Evolutionary conservation across 2,888 invertebrate species (phyloP).

Genomic region (Chloroclystis v-ata): DNA sequence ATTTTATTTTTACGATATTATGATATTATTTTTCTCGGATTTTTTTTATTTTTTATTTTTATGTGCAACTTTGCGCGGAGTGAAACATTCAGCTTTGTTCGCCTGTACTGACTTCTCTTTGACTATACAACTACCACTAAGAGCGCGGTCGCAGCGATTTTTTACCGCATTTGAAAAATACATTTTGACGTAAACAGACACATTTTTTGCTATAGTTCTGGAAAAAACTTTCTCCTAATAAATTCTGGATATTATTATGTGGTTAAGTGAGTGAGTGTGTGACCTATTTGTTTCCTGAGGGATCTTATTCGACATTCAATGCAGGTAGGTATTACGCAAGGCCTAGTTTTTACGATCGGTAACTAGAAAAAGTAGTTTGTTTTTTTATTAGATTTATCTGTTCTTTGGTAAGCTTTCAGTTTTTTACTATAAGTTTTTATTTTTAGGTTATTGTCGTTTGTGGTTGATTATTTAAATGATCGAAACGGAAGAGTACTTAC

Average conservation of each 20-base stretch:
- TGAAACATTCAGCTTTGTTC: slow-evolving; percentile 6
- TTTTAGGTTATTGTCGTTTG: too few species aligned
- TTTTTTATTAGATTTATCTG: too few species aligned
- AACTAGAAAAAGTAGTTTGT: too few species aligned
- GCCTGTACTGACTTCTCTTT: slow-evolving; percentile 18
- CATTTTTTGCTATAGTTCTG: slow-evolving; percentile 50
- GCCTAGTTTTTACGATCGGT: too few species aligned
- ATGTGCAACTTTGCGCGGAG: not conserved
- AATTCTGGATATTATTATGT: slow-evolving; percentile 2
- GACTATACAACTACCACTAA: slow-evolving; percentile 47
- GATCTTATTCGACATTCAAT: slow-evolving; percentile 49
- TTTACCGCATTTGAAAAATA: slow-evolving; percentile 77
- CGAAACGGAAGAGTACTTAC: too few species aligned
- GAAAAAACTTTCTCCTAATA: slow-evolving; percentile 9
- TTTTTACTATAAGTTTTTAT: too few species aligned
- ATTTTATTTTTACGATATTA: not conserved
- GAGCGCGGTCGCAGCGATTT: slow-evolving; percentile 66
- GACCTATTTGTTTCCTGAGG: slow-evolving; percentile 44
- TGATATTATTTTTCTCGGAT: not conserved
- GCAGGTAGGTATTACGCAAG: slow-evolving; percentile 46
- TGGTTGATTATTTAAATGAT: too few species aligned
- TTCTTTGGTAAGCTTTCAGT: too few species aligned
- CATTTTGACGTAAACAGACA: slow-evolving; percentile 75
- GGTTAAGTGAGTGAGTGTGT: slow-evolving; percentile 32
- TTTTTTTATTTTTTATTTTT: not conserved